These are phyloP conservation scores for Gadopsis bispinosus DNA, from an alignment of 2,797 vertebrate genomes.

Conservation along the genomic window DNA sequence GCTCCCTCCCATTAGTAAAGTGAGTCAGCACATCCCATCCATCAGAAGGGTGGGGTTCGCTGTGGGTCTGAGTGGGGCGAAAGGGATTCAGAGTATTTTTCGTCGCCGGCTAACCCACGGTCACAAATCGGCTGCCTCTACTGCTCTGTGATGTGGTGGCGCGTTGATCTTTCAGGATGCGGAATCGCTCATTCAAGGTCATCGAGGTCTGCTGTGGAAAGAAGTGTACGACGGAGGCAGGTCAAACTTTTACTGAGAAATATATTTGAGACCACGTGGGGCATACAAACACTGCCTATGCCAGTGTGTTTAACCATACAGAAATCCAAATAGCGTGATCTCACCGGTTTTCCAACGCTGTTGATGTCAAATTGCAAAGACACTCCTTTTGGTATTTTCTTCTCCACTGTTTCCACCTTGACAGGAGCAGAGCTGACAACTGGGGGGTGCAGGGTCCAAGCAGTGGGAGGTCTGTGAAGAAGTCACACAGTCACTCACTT, in stretches of 20 bases:
- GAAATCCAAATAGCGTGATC: neutral
- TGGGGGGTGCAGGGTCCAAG: slow-evolving; percentile 89
- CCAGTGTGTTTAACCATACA: neutral
- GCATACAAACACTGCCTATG: neutral
- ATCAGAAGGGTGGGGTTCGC: slow-evolving; percentile 27
- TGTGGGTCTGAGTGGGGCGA: slow-evolving; percentile 32
- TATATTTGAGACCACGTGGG: neutral
- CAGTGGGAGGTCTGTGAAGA: slow-evolving; percentile 79
- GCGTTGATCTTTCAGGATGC: slow-evolving; percentile 93
- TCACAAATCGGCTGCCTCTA: slow-evolving; percentile 94
- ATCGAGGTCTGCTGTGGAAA: slow-evolving; percentile 89
- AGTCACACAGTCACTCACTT: neutral
- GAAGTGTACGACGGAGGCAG: rapidly evolving
- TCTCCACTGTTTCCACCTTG: slow-evolving; percentile 86
- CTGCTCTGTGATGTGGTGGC: slow-evolving; percentile 83
- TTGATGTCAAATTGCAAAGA: slow-evolving; percentile 97
- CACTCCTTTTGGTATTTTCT: slow-evolving; percentile 95
- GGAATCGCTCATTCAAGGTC: slow-evolving; percentile 95
- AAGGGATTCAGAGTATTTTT: neutral
- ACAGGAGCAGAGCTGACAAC: slow-evolving; percentile 77
- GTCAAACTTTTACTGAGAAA: neutral
- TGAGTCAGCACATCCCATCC: slow-evolving; percentile 21
- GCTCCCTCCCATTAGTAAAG: slow-evolving; percentile 6
- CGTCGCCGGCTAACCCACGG: slow-evolving; percentile 87
- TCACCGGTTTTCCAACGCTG: slow-evolving; percentile 96